These are phyloP conservation scores for Epizoanthus ramosus DNA, from an alignment of 92 coral and sea anemone genomes.

Conservation along the genomic window DNA sequence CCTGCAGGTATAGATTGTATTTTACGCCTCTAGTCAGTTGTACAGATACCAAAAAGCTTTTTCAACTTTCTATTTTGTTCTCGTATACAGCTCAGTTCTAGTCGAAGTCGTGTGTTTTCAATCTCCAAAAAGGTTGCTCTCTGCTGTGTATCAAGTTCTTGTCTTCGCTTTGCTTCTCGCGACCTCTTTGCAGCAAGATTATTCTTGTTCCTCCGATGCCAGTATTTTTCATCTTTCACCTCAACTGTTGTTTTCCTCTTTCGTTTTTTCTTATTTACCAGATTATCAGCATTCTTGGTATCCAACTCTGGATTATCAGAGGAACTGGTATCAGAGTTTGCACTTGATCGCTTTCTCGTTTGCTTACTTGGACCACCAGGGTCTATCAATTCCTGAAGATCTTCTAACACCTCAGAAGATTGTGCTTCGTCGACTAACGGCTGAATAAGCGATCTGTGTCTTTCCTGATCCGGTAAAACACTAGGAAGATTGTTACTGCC, in stretches of 20 bases:
- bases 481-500: no score
- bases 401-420: no score
- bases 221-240: constrained; percentile 27
- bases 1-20: no score
- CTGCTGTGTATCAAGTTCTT: constrained; percentile 5
- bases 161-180: constrained; percentile 28
- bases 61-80: constrained; percentile 29
- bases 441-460: no score
- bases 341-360: no score
- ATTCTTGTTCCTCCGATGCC: constrained; percentile 35
- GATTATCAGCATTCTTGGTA: neutral
- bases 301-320: neutral
- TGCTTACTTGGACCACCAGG: no score
- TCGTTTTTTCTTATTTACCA: neutral
- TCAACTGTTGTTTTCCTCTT: constrained; percentile 6
- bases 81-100: constrained; percentile 21
- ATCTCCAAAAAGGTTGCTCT: constrained; percentile 27
- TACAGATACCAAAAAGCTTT: constrained; percentile 15
- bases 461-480: no score
- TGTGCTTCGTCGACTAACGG: no score
- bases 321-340: no score
- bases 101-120: constrained; percentile 38
- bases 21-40: neutral
- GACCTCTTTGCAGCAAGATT: constrained; percentile 35
- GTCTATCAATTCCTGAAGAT: no score